Evolutionary conservation across 2,888 invertebrate species (phyloP), one percentile per base, ranked within the genome.

Genomic region (Morpho achilles): DNA sequence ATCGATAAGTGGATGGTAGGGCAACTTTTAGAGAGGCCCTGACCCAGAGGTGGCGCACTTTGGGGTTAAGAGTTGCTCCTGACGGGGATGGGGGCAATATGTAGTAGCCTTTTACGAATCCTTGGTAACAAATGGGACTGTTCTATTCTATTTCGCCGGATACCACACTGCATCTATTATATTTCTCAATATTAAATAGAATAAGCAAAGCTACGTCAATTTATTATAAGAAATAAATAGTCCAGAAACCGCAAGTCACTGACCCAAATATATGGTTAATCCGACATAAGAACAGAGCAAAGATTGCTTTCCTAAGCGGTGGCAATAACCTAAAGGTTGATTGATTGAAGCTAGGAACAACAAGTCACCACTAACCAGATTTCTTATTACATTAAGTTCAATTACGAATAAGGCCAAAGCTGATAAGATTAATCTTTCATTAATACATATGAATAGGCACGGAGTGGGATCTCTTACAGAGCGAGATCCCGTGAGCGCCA

Each of bases 301-400:
- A 50, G 53, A 61, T 39, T 60, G 45, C 48, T 53, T 53, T 60
- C 40, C 44, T 45, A 54, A 57, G 32, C 48, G 39, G 9, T 45
- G 58, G 43, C 48, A 53, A 53, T 58, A 50, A 56, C 55, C 58
- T 50, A 32, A 16, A 40, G 23, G 49, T 56, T 48, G 56, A 60
- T 58, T 56, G 50, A 60, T 63, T 50, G 55, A 50, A 53, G 9
- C 54, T 10, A n/a, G 42, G 43, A 58, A 46, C 44, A 9, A 42
- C 50, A 46, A 63, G 48, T 58, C 58, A 40, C 48, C 51, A 16
- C 50, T 53, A 56, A 59, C 39, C 45, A 44, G 22, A 50, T 53
- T 53, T 60, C 56, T 56, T 49, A 53, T 59, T 53, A 50, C 50
- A 41, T 59, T 56, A 56, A 56, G 41, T 55, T 41, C 42, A 43